Evolutionary conservation across 2,888 invertebrate genomes (phyloP).

Genomic region (Dicyrtoma fusca): DNA sequence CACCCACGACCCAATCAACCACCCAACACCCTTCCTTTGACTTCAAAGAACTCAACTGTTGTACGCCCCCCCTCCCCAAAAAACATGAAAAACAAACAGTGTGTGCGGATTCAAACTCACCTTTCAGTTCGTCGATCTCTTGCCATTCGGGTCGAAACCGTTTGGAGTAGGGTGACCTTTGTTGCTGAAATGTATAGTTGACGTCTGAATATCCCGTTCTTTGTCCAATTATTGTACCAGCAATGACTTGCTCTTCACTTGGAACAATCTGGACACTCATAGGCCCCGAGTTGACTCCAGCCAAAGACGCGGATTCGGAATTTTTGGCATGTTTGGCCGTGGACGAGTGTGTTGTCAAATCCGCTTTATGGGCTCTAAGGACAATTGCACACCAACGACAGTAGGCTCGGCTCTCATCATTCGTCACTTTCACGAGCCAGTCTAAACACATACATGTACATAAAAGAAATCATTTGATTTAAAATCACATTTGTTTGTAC

Average conservation of each 20-base stretch:
- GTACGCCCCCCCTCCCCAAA: no score
- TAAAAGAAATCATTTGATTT: neutral
- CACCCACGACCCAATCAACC: no score
- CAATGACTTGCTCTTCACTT: conserved; percentile 31
- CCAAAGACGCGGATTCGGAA: conserved; percentile 39
- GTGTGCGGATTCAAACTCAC: conserved; percentile 21
- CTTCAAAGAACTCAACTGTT: no score
- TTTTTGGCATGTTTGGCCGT: conserved; percentile 49
- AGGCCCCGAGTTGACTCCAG: conserved; percentile 42
- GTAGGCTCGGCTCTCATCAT: conserved; percentile 49
- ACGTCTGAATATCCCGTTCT: neutral
- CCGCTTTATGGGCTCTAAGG: conserved; percentile 48
- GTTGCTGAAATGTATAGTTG: conserved; percentile 8
- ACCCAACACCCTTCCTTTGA: no score
- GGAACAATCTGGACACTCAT: conserved; percentile 49
- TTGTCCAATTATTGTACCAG: conserved; percentile 3
- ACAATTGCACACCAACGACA: conserved; percentile 51
- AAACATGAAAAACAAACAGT: no score
- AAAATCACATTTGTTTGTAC: no score
- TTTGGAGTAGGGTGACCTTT: conserved; percentile 36
- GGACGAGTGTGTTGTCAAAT: conserved; percentile 43
- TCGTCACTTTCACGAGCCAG: conserved; percentile 52
- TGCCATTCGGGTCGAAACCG: conserved; percentile 50
- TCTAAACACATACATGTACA: conserved; percentile 32
- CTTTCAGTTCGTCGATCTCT: conserved; percentile 46